phyloP scores from a whole-genome alignment of 2,888 invertebrate species.

The Coecobrya sp. region DNA sequence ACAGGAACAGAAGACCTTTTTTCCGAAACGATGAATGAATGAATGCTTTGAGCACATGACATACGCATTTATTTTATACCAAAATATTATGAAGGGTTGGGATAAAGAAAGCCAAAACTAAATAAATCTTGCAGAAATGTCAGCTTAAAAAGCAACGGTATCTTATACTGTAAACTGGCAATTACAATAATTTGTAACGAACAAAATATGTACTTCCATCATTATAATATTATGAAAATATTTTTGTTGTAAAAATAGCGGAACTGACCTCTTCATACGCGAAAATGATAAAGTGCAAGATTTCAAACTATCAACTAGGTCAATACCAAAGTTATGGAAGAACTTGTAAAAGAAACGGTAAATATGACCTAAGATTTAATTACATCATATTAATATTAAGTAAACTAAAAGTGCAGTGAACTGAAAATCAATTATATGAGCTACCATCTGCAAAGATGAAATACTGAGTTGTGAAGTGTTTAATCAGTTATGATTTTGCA shows the following conservation, averaged over 20 bases:
- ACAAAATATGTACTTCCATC: too few relatives aligned
- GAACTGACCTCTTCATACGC: not conserved
- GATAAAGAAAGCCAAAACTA: not conserved
- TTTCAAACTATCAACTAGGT: not conserved
- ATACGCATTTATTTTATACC: not conserved
- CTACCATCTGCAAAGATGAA: not conserved
- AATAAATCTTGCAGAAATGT: not conserved
- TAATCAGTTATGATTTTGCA: too few relatives aligned
- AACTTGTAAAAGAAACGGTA: not conserved
- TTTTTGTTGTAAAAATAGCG: not conserved
- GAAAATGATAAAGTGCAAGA: not conserved
- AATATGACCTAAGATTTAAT: conserved; percentile 41
- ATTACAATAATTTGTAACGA: too few relatives aligned
- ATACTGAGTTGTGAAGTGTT: not conserved
- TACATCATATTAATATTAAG: conserved; percentile 38
- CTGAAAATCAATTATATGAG: not conserved
- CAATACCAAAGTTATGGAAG: not conserved
- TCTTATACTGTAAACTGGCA: not conserved
- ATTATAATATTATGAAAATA: too few relatives aligned
- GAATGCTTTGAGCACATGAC: not conserved
- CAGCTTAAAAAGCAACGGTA: not conserved
- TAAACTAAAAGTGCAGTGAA: conserved; percentile 14
- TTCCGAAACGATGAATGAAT: not conserved
- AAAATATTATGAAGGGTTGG: not conserved
- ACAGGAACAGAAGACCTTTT: not conserved